phyloP scores from a whole-genome alignment of 2,888 invertebrate genomes.

The Tetragonisca angustula region DNA sequence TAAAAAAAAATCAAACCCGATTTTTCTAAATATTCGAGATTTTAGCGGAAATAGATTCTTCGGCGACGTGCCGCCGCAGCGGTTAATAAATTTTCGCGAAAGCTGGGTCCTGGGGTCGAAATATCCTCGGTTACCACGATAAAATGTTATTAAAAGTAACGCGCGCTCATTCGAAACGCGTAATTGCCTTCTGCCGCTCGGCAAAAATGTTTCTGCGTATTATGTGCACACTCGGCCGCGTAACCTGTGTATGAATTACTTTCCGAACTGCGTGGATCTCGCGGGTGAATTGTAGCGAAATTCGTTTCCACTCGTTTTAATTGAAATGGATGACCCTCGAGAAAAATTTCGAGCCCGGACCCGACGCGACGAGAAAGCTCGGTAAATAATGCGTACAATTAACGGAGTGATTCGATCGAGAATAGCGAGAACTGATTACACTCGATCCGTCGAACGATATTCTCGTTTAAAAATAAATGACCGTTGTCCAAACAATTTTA shows the following conservation, averaged over 20 bases:
- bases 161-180: conserved; percentile 15
- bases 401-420: conserved; percentile 22
- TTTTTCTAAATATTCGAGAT: too few relatives aligned
- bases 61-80: too few relatives aligned
- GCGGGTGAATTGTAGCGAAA: conserved; percentile 24
- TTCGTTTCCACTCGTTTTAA: conserved; percentile 33
- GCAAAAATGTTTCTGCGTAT: conserved; percentile 28
- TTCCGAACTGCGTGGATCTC: conserved; percentile 6
- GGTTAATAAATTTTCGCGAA: conserved; percentile 4
- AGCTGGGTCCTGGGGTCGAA: not conserved
- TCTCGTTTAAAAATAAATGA: conserved; percentile 18
- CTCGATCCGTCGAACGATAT: not conserved
- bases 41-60: too few relatives aligned
- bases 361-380: conserved; percentile 21
- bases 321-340: conserved; percentile 37
- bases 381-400: conserved; percentile 36
- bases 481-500: not conserved
- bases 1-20: too few relatives aligned
- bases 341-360: conserved; percentile 13
- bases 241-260: conserved; percentile 19
- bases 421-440: conserved; percentile 14
- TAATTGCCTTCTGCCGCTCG: conserved; percentile 29
- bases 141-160: conserved; percentile 23
- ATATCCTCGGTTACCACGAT: not conserved
- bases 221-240: not conserved